A percentile compares a stretch with the other conserved stretches of the same genome.
These are phyloP conservation scores for Sinocyclocheilus anshuiensis DNA, from an alignment of 2,113 vertebrate species.

Conservation along the genomic window DNA sequence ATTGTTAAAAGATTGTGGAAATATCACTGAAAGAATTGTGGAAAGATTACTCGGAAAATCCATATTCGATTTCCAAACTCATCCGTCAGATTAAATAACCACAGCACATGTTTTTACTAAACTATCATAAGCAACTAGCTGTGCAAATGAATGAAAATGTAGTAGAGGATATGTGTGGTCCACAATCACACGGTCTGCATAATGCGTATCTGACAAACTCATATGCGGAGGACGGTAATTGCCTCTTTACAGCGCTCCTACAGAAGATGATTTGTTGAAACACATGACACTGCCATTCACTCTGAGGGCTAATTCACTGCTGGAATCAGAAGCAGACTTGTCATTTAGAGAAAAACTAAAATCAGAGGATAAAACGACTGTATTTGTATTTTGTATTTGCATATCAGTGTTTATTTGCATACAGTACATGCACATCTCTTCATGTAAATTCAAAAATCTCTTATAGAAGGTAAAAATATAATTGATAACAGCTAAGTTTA, in stretches of 20 bases:
- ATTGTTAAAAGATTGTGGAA: neutral
- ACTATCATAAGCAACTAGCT: neutral
- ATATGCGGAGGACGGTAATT: slow-evolving; percentile 31
- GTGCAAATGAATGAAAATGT: too few species aligned
- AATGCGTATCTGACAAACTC: slow-evolving; percentile 11
- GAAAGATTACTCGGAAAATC: neutral
- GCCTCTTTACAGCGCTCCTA: slow-evolving; percentile 4
- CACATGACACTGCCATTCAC: slow-evolving; percentile 33
- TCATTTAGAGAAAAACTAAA: slow-evolving; percentile 42
- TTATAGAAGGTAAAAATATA: neutral
- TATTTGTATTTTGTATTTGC: neutral
- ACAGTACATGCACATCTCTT: neutral
- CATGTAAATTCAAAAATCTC: neutral
- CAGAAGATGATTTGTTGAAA: slow-evolving; percentile 40
- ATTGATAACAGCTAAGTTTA: slow-evolving; percentile 14
- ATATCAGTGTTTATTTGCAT: slow-evolving; percentile 19
- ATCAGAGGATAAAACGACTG: neutral
- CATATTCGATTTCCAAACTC: neutral
- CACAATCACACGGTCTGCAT: neutral
- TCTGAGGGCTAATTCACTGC: slow-evolving; percentile 40
- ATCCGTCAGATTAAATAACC: neutral
- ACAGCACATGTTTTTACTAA: neutral
- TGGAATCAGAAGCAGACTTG: neutral
- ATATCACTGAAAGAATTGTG: neutral
- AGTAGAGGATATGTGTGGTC: neutral